A percentile compares a stretch with the other conserved stretches of the same genome.
Conservation (phyloP, 2,888 invertebrate genomes). For the Halictus quadricinctus region DNA sequence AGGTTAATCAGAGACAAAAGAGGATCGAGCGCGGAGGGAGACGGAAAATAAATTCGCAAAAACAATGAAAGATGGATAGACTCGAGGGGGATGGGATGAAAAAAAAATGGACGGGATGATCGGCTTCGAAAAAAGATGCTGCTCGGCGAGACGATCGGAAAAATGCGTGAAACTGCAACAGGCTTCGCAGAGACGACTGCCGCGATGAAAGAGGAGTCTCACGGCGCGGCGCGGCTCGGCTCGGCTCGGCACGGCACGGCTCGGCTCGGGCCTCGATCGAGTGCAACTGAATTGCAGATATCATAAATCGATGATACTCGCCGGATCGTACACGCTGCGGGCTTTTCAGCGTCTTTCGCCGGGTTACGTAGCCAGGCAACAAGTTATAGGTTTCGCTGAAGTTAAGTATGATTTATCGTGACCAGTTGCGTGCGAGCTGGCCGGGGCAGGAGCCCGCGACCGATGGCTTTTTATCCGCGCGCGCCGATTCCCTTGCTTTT, state of each 20-base stretch:
- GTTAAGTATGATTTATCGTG: conserved; percentile 70
- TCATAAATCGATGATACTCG: conserved; percentile 66
- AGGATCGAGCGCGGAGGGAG: background rate
- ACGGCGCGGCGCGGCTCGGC: background rate
- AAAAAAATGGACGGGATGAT: background rate
- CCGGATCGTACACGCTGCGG: conserved; percentile 51
- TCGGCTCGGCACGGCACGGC: background rate
- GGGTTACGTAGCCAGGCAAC: conserved; percentile 63
- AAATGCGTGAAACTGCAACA: conserved; percentile 10
- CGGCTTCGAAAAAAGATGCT: background rate
- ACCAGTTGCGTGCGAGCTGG: conserved; percentile 58
- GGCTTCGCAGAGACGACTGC: background rate
- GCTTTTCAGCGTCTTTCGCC: conserved; percentile 71
- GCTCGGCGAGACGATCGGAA: background rate
- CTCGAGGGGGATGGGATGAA: background rate
- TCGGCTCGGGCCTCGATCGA: conserved; percentile 41
- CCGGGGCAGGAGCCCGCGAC: background rate
- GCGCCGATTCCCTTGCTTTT: conserved; percentile 36
- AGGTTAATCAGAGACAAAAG: background rate
- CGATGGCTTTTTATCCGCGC: conserved; percentile 18
- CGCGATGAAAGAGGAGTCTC: background rate
- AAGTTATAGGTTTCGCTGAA: conserved; percentile 63
- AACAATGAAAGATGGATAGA: conserved; percentile 17
- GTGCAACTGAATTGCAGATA: conserved; percentile 63
- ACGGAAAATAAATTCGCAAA: conserved; percentile 1